Percentiles rank a stretch among this genome's conserved stretches.
These are phyloP conservation scores for Uromys caudimaculatus DNA, from an alignment of 2,797 vertebrate genomes.

Conservation along the genomic window DNA sequence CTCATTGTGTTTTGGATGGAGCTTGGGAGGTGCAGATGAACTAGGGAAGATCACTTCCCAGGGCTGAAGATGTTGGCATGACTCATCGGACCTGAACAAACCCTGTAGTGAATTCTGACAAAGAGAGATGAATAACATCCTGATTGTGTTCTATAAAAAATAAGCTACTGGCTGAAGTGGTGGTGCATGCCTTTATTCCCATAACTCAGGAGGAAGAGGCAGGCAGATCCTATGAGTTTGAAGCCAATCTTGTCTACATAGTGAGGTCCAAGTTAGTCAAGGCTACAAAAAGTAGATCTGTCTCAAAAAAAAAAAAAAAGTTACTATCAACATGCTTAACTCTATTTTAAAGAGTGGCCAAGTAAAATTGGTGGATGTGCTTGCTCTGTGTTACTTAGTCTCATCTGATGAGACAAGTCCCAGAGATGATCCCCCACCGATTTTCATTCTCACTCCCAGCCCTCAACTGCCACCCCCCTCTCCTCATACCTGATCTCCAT, in stretches of 20 bases:
- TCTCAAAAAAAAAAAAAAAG: background rate
- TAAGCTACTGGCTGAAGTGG: background rate
- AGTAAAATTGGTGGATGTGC: background rate
- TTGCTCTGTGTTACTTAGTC: background rate
- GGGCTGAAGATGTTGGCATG: background rate
- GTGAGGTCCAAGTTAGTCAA: background rate
- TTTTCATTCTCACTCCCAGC: background rate
- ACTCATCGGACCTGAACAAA: constrained; percentile 17
- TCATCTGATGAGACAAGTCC: background rate
- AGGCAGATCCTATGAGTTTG: background rate
- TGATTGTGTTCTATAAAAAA: constrained; percentile 40
- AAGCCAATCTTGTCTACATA: background rate
- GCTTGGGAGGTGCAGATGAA: background rate
- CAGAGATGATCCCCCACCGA: background rate
- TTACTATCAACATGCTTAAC: background rate
- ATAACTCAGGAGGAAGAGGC: background rate
- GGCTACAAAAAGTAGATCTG: background rate
- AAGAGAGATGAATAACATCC: constrained; percentile 53
- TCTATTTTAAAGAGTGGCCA: background rate
- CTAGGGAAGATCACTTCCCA: background rate
- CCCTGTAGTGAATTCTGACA: constrained; percentile 40
- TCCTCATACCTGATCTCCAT: background rate
- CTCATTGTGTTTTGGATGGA: background rate
- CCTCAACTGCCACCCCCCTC: background rate
- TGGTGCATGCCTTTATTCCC: background rate